These are phyloP conservation scores for Metopia argyrocephala DNA, from an alignment of 2,888 invertebrate species.

Conservation along the genomic window DNA sequence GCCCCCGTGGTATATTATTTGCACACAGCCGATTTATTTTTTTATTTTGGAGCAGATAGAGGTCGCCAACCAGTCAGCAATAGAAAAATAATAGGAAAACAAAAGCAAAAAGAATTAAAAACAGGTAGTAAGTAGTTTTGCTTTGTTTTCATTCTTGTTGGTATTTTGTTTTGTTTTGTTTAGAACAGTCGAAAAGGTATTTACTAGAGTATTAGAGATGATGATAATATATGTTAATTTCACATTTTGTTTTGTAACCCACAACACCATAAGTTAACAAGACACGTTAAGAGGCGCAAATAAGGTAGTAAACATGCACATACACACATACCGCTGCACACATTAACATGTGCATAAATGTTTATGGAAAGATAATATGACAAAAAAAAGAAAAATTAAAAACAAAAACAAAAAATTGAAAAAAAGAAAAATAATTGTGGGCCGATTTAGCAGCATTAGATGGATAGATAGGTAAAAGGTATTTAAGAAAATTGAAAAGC, in stretches of 20 bases:
- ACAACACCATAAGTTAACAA: constrained; percentile 49
- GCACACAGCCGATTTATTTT: constrained; percentile 28
- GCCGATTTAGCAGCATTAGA: constrained; percentile 47
- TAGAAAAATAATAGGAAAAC: not conserved
- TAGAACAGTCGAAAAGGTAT: constrained; percentile 7
- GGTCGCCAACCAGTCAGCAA: constrained; percentile 23
- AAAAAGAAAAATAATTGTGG: constrained; percentile 40
- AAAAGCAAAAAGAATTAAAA: not conserved
- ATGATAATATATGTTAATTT: constrained; percentile 50
- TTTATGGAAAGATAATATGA: constrained; percentile 25
- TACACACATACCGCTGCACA: constrained; percentile 2
- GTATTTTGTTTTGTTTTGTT: not conserved
- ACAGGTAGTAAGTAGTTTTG: constrained; percentile 28
- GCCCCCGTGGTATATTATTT: constrained; percentile 35
- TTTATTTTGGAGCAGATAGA: constrained; percentile 15
- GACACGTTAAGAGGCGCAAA: constrained; percentile 57
- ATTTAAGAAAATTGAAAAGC: constrained; percentile 45
- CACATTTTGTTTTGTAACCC: constrained; percentile 50
- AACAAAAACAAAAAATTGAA: not conserved
- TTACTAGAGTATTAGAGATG: constrained; percentile 36
- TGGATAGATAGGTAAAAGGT: constrained; percentile 47
- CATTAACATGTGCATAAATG: not conserved
- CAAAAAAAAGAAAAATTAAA: not conserved
- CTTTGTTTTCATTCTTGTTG: no score
- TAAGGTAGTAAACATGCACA: constrained; percentile 53